Base-by-base conservation (phyloP, 1,140 invertebrate genomes). In the Drosophila leontia region DNA sequence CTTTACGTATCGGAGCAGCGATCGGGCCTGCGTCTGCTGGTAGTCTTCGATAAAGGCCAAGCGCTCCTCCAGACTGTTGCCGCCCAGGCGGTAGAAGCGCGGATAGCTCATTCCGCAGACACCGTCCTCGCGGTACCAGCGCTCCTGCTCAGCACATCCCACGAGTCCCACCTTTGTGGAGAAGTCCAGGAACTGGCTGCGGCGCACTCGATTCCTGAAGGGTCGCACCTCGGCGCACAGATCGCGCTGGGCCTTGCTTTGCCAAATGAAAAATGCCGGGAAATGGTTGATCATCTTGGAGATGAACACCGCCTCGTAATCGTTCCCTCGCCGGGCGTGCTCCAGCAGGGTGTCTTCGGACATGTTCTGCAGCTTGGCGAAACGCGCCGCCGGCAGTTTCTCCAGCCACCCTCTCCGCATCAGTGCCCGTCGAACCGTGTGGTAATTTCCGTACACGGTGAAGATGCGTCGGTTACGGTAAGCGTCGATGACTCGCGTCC, bases 11-110 rank as follows among this genome's bases (percentile, higher is more conserved):
- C 96, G 97, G 15, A 98, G 91, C 29, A 98, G 93, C 75, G 95
- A 96, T 50, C 97, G 94, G 77, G 97, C 98, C 8, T 97, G 96
- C 13, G 97, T 98, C 48, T 97, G 93, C 87, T 96, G 95, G 74
- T 94, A 95, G 85, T 95, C 95, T 42, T 93, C 92, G 11, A 93
- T 91, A 65, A 95, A 95, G 7, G 85, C 91, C 42, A 80, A 62
- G 23, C 93, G 83, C 80, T 95, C 94, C 56, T 94, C 93, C 23
- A 80, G 45, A 19, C 59, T 75, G 65, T 93, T 93, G 19, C 84
- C 92, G 34, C 91, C 93, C 41, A 94, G 91, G 32, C 93, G 93
- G 78, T 95, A 95, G 23, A 94, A 94, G 9, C 95, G 93, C 1
- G 95, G 95, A 86, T 93, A 92, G 63, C 93, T 94, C 50, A 95